Evolutionary conservation across 2,888 invertebrate species (phyloP), one percentile per base, ranked within the genome.

Genomic region (Leptopterna dolabrata): DNA sequence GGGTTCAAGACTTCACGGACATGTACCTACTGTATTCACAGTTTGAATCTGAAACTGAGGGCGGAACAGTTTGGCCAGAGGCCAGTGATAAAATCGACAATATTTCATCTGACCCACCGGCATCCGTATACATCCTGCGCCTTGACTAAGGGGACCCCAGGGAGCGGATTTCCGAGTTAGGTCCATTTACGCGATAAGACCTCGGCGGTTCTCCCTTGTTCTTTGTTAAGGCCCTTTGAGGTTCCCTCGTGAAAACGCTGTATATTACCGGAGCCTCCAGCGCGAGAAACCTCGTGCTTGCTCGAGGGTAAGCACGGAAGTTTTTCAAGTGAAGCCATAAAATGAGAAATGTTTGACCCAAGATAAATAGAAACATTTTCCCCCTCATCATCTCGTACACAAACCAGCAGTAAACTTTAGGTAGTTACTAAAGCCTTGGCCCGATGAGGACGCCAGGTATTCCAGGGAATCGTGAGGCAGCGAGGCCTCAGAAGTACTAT

Each of bases 71-170:
- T 73, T 73, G 73, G 73, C 73, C 73, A 7, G 73, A 73, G 19
- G 73, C 73, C 73, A 73, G 41, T 41, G 73, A 73, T 73, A 73
- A 73, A 73, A 73, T 73, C 73, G 73, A 73, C 73, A 73, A 73
- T 73, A 73, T 73, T 73, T 73, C 73, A 73, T 73, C 73, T 73
- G 73, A 73, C 73, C 73, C 73, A 73, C 73, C 30, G 41, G 63
- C 63, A 11, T 63, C 27, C 63, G 63, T 63, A 47, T 47, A 47
- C 63, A 24, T 7, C 63, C 63, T 24, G 63, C 13, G 63, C 19
- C 73, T 41, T 73, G 73, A 73, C 36, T 73, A 73, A 73, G 73
- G 73, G 73, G 73, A 36, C 73, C 73, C 73, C 6, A 1, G 73
- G 73, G 73, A 73, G 41, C 73, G 73, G 73, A 73, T 73, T 73